phyloP scores from a whole-genome alignment of 2,888 invertebrate genomes.

The Schrankia costaestrigalis region DNA sequence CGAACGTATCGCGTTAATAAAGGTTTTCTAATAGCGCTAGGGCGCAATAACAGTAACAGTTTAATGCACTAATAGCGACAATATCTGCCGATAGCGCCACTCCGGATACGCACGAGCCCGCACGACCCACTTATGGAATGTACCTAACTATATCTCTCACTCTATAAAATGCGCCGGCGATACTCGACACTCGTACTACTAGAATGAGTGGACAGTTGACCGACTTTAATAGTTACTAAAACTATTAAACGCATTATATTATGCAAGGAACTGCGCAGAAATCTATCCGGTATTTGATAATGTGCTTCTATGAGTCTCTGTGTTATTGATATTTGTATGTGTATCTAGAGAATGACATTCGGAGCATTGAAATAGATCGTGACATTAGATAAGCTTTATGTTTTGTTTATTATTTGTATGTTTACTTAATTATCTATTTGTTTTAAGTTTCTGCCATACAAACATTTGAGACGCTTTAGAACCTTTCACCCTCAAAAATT shows the following conservation, averaged over 20 bases:
- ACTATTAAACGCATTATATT: constrained; percentile 7
- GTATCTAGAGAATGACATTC: too few species aligned
- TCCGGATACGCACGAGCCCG: constrained; percentile 67
- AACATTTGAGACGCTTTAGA: too few species aligned
- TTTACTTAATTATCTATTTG: too few species aligned
- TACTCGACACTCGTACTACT: constrained; percentile 34
- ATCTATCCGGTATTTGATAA: too few species aligned
- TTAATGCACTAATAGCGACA: constrained; percentile 54
- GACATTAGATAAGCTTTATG: too few species aligned
- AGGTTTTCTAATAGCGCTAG: constrained; percentile 27
- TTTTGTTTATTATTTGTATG: too few species aligned
- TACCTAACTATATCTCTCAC: constrained; percentile 26
- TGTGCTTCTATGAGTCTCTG: too few species aligned
- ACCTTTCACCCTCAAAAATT: too few species aligned
- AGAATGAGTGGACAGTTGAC: constrained; percentile 44
- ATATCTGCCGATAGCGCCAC: constrained; percentile 53
- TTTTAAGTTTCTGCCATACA: too few species aligned
- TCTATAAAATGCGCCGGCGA: constrained; percentile 29
- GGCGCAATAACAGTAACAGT: constrained; percentile 38
- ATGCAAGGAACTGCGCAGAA: constrained; percentile 2
- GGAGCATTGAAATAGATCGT: too few species aligned
- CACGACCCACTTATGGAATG: constrained; percentile 57
- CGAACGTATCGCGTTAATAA: constrained; percentile 16
- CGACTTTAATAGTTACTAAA: constrained; percentile 32
- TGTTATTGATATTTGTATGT: too few species aligned